Percentiles rank a stretch among this genome's conserved stretches.
Evolutionary conservation across 2,888 invertebrate species (phyloP).

Genomic region (Apotomis capreana): DNA sequence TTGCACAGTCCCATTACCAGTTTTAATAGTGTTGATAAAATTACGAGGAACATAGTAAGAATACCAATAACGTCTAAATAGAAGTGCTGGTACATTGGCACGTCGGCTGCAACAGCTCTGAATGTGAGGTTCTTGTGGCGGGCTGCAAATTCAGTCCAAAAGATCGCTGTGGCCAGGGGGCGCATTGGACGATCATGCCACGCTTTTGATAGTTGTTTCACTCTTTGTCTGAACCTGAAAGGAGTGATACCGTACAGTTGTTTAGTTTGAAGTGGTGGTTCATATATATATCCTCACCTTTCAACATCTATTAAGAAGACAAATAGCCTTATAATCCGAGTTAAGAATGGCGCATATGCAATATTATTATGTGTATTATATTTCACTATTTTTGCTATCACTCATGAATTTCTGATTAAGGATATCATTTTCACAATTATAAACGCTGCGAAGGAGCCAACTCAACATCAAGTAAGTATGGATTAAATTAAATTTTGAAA

Average conservation of each 20-base stretch:
- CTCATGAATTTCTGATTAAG: too few species aligned
- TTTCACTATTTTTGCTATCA: too few species aligned
- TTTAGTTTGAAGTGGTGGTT: too few species aligned
- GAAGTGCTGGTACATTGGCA: constrained; percentile 80
- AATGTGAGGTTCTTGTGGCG: constrained; percentile 76
- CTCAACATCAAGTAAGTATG: too few species aligned
- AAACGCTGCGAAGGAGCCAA: too few species aligned
- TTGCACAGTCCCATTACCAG: constrained; percentile 5
- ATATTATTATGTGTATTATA: too few species aligned
- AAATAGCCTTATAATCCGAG: too few species aligned
- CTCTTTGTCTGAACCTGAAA: constrained; percentile 69
- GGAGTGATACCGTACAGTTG: not conserved
- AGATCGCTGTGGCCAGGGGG: constrained; percentile 84
- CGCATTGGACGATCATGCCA: constrained; percentile 84
- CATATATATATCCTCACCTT: too few species aligned
- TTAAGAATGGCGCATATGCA: too few species aligned
- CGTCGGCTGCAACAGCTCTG: constrained; percentile 80
- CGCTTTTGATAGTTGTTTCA: constrained; percentile 75
- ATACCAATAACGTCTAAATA: constrained; percentile 61
- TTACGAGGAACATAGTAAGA: not conserved
- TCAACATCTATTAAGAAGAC: too few species aligned
- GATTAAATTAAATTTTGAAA: too few species aligned
- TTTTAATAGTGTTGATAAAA: not conserved
- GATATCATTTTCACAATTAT: too few species aligned
- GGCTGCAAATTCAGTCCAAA: constrained; percentile 86